Percentiles rank a stretch among this genome's conserved stretches.
These are phyloP conservation scores for Agrochola lychnidis DNA, from an alignment of 2,888 invertebrate genomes.

Conservation along the genomic window DNA sequence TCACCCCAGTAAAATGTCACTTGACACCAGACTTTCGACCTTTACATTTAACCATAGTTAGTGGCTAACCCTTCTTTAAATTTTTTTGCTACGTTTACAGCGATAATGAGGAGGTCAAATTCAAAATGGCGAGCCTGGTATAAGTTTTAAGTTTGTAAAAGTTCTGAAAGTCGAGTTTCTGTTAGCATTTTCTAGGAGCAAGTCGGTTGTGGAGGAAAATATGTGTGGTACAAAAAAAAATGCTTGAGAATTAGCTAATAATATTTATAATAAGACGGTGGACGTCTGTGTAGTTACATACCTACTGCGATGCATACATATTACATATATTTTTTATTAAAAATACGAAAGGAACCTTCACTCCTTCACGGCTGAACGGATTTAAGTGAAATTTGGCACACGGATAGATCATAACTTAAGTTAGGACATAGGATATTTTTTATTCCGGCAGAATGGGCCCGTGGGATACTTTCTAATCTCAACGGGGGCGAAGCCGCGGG, in stretches of 20 bases:
- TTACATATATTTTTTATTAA: too few relatives aligned
- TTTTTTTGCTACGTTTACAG: constrained; percentile 25
- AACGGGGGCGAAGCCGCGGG: too few relatives aligned
- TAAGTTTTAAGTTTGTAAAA: background rate
- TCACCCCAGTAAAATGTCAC: constrained; percentile 75
- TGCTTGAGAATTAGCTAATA: background rate
- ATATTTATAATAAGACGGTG: background rate
- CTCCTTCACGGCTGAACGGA: background rate
- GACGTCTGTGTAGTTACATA: too few relatives aligned
- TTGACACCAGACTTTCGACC: constrained; percentile 71
- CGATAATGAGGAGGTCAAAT: constrained; percentile 31
- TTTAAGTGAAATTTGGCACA: background rate
- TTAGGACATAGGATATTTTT: background rate
- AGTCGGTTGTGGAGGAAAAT: too few relatives aligned
- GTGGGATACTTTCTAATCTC: too few relatives aligned
- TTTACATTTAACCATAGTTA: constrained; percentile 54
- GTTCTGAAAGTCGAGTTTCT: background rate
- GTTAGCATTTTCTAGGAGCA: background rate
- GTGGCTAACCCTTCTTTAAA: constrained; percentile 31
- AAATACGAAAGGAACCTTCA: background rate
- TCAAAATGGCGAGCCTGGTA: constrained; percentile 11
- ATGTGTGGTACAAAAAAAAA: too few relatives aligned
- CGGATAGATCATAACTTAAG: background rate
- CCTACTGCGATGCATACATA: too few relatives aligned
- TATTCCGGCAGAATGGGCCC: too few relatives aligned